These are phyloP conservation scores for Zophobas morio DNA, from an alignment of 1,140 invertebrate genomes.

Conservation along the genomic window DNA sequence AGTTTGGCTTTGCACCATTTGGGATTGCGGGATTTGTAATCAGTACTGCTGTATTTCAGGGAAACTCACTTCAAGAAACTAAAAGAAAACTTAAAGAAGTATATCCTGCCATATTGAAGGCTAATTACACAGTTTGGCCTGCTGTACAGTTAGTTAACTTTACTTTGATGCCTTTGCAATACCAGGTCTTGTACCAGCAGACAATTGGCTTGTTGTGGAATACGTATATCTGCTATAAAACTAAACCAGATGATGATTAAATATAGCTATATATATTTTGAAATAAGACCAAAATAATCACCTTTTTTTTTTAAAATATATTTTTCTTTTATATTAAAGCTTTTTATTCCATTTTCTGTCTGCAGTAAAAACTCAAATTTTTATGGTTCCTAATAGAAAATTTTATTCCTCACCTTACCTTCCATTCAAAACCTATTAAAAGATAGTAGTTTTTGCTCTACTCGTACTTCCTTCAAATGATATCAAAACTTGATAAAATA, in stretches of 20 bases:
- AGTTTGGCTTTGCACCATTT: conserved; percentile 77
- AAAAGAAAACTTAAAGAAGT: conserved; percentile 74
- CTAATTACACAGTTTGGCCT: conserved; percentile 90
- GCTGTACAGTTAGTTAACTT: conserved; percentile 89
- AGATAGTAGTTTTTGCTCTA: too few relatives aligned
- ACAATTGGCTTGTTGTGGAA: conserved; percentile 89
- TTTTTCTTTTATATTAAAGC: too few relatives aligned
- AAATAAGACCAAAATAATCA: too few relatives aligned
- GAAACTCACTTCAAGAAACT: conserved; percentile 71
- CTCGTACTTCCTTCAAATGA: too few relatives aligned
- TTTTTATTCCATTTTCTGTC: too few relatives aligned
- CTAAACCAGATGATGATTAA: conserved; percentile 56
- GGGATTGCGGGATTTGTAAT: conserved; percentile 76
- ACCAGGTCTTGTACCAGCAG: conserved; percentile 87
- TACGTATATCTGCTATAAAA: conserved; percentile 83
- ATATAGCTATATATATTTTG: not conserved
- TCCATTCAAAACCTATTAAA: too few relatives aligned
- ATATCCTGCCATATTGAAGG: conserved; percentile 79
- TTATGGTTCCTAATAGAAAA: too few relatives aligned
- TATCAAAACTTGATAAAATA: too few relatives aligned
- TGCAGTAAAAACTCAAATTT: too few relatives aligned
- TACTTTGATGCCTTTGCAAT: conserved; percentile 83
- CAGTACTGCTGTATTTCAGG: conserved; percentile 75
- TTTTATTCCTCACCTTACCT: too few relatives aligned
- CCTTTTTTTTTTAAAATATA: too few relatives aligned